These are phyloP conservation scores for Nothocercus nigrocapillus DNA, from an alignment of 2,113 vertebrate genomes.

Conservation along the genomic window DNA sequence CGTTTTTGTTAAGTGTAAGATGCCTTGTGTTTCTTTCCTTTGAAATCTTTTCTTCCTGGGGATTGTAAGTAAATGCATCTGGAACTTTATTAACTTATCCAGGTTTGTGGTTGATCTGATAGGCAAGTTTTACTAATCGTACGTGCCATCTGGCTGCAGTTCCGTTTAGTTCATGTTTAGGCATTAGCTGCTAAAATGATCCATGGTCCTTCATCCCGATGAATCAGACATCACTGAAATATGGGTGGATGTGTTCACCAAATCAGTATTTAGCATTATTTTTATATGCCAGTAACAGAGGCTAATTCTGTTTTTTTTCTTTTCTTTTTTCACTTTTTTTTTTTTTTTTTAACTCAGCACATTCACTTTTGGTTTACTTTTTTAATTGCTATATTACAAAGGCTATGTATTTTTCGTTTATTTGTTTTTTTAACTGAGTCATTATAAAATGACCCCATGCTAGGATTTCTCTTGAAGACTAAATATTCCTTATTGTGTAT, in stretches of 20 bases:
- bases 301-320: not conserved
- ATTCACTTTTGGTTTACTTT: not conserved
- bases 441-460: conserved; percentile 20
- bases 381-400: conserved; percentile 15
- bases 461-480: conserved; percentile 18
- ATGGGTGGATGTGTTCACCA: conserved; percentile 39
- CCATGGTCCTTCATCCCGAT: conserved; percentile 54
- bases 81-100: conserved; percentile 3
- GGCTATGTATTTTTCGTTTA: not conserved
- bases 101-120: conserved; percentile 63
- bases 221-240: conserved; percentile 38
- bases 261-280: not conserved
- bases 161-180: conserved; percentile 70
- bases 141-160: conserved; percentile 65
- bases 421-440: conserved; percentile 8
- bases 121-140: conserved; percentile 51
- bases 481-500: conserved; percentile 40
- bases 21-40: not conserved
- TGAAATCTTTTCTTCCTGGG: conserved; percentile 38
- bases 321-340: not conserved
- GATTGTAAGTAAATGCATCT: conserved; percentile 57
- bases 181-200: conserved; percentile 52
- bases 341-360: not conserved
- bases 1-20: not conserved
- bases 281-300: not conserved